Base-by-base conservation (phyloP, 2,888 invertebrate species). In the Neoaliturus tenellus region DNA sequence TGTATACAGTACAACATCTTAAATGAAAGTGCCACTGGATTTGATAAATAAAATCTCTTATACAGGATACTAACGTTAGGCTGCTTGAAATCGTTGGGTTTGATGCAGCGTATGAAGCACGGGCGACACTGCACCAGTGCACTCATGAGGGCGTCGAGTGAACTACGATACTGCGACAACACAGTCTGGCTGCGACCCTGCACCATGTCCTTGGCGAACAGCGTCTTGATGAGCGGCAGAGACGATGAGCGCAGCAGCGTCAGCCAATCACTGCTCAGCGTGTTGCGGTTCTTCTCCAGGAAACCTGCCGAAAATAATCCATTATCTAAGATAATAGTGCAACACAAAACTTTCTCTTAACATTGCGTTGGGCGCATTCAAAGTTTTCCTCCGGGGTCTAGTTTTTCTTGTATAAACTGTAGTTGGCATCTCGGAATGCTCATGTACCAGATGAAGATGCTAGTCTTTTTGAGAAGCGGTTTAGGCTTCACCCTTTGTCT, bases 81-180 rank as follows among this genome's bases (percentile, higher is more conserved):
- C 85, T 92, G 92, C 90, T 98, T 97, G 88, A 93, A 92, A 89
- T 97, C 96, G 89, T 98, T 98, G 0, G 98, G 98, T 89, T 98
- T 98, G 90, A 98, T 98, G 90, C 98, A 98, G 82, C 98, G 93
- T 87, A 98, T 96, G 90, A 98, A 98, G 2, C 97, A 97, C 0
- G 98, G 98, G 89, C 98, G 97, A 91, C 98, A 98, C 89, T 95
- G 95, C 94, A 95, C 95, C n/a, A 98, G 92, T 88, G 97, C 98
- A 82, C 94, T 95, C 94, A 98, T 96, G 39, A 98, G 92, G 89
- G 96, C 95, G 89, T 95, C 95, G 81, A 98, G 91, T 23, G 97
- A 97, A 88, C 93, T 95, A 90, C 96, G 97, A 91, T 98, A 98
- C 91, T 98, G 97, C 0, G 97, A 96, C 0, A 98, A 98, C 71